Evolutionary conservation across 2,113 vertebrate genomes (phyloP), one percentile per base, ranked within the genome.

Genomic region (Phoenicopterus ruber): DNA sequence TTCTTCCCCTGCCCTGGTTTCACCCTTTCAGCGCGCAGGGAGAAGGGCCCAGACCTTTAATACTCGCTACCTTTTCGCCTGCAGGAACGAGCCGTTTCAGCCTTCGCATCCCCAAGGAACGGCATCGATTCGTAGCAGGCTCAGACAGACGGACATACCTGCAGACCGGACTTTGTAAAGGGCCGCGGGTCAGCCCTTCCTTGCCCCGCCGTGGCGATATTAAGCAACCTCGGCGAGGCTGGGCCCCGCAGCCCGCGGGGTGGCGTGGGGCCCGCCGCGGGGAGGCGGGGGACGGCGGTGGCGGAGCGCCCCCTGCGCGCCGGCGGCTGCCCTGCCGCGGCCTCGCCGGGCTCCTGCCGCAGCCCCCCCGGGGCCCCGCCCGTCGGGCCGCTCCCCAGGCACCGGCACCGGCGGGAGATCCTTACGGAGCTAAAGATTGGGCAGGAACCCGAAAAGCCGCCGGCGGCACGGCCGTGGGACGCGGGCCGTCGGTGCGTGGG

Each of bases 281-380:
- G 65, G 38, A 26, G 46, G 21, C 15, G 15, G 72, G 36, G 21
- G 66, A 93, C 58, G 90, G 91, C 88, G 52, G 82, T 79, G 62
- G 63, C 67, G 28, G 81, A 77, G 95, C 77, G 40, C 93, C 95
- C 86, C 85, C 97, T 97, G 80, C 96, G 94, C 32, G 86, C n/a
- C 66, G 34, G 38, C 22, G 16, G 55, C 70, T 63, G 91, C 20
- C 44, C 44, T 47, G 61, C n/a, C 13, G 2, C 8, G 0, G 42
- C 17, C 26, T 62, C 29, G 38, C 32, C 13, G 1, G 8, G 26
- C 40, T 55, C n/a, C 21, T 21, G n/a, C 44, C 4, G 1, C 7
- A 36, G 31, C 3, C 11, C 13, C 36, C 5, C 34, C 50, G 7
- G 32, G 32, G 25, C 25, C 38, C 40, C 44, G 32, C 50, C 63